Evolutionary conservation across 2,888 invertebrate genomes (phyloP), one percentile per base, ranked within the genome.

Genomic region (Noctua janthe): DNA sequence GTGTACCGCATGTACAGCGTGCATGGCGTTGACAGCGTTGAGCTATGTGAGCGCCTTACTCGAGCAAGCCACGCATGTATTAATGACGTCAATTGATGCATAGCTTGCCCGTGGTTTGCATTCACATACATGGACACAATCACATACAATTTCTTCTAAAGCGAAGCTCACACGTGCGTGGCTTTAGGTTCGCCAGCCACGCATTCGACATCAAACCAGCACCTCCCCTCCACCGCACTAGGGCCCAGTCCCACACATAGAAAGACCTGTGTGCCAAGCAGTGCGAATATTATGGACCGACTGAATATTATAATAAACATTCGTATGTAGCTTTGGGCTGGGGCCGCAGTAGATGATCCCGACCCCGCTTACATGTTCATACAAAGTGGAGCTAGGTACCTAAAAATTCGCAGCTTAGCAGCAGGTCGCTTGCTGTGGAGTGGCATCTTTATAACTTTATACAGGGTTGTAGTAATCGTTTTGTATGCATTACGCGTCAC

Each of bases 401-500:
- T 56, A 56, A 7, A 17, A 64, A 64, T 10, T 1, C 29, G 17
- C 13, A 59, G 35, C 35, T 49, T 66, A 49, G 74, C 49, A 8
- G 2, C 11, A 23, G 4, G n/a, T 17, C 20, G 51, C 72, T 71
- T 20, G 39, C 20, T 29, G 7, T 43, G 20, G 20, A 73, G 1
- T 20, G 39, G 11, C 20, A 20, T 7, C 64, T 39, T 39, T 66
- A 66, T 20, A 39, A n/a, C 11, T 17, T 69, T 47, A 11, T 51
- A 70, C 62, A 62, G 66, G 71, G n/a, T 64, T 67, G 23, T 70
- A 54, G 15, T 67, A 17, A 71, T 70, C 13, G 39, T 80, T 86
- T 88, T 74, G 83, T 87, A 86, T 88, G 75, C 77, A 67, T 67
- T 75, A 13, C 59, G 39, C 64, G 74, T 76, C 66, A 51, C n/a